Conservation (phyloP, 1,140 invertebrate species). For the Charaxes varanes region DNA sequence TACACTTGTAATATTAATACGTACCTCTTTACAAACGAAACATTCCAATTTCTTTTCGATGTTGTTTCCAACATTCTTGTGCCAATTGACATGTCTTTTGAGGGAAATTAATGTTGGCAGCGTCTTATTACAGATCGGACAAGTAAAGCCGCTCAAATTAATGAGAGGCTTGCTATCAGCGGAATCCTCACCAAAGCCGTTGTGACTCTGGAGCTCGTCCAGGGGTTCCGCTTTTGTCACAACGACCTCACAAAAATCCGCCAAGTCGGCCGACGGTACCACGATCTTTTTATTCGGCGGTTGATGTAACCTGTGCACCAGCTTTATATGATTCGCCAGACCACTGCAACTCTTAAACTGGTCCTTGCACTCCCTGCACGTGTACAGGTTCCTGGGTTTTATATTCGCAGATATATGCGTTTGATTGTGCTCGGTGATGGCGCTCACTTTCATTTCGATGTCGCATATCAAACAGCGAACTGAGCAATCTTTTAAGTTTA, state of each 20-base stretch:
- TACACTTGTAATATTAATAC: conserved; percentile 6
- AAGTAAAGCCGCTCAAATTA: conserved; percentile 51
- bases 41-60: conserved; percentile 49
- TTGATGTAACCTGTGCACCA: conserved; percentile 51
- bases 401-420: conserved; percentile 58
- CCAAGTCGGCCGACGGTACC: conserved; percentile 33
- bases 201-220: conserved; percentile 58
- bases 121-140: conserved; percentile 54
- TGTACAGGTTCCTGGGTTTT: conserved; percentile 64
- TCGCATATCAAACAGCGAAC: conserved; percentile 66
- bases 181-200: conserved; percentile 56
- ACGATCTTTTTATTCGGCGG: conserved; percentile 19
- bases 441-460: conserved; percentile 58
- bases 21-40: conserved; percentile 61
- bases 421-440: conserved; percentile 60
- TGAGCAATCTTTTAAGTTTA: conserved; percentile 53
- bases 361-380: conserved; percentile 51
- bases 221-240: conserved; percentile 66
- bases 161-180: conserved; percentile 29
- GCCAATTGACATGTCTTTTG: conserved; percentile 62
- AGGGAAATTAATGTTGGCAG: conserved; percentile 55
- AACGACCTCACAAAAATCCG: conserved; percentile 74
- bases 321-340: conserved; percentile 54
- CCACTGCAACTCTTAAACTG: conserved; percentile 57
- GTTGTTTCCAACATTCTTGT: conserved; percentile 45